Percentiles rank a stretch among this genome's conserved stretches.
Evolutionary conservation across 2,113 vertebrate species (phyloP).

Genomic region (Chaenocephalus aceratus): DNA sequence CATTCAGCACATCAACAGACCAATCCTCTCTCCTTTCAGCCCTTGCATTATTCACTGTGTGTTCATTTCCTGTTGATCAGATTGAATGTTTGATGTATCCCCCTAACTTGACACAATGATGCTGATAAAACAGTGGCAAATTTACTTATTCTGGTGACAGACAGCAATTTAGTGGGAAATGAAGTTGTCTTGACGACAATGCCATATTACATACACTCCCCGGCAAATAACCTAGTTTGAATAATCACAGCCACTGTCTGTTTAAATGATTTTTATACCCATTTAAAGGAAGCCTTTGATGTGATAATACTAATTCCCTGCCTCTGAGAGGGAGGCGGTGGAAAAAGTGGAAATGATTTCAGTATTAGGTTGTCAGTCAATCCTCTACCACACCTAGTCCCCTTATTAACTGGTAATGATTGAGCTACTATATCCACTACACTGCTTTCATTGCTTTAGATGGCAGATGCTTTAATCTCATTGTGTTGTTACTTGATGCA

Average conservation of each 20-base stretch:
- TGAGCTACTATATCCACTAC: slow-evolving; percentile 89
- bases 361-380: slow-evolving; percentile 95
- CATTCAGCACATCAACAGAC: slow-evolving; percentile 80
- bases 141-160: slow-evolving; percentile 95
- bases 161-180: slow-evolving; percentile 95
- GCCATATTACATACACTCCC: slow-evolving; percentile 86
- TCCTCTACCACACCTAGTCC: slow-evolving; percentile 86
- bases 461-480: slow-evolving; percentile 59
- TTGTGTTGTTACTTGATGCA: slow-evolving; percentile 47
- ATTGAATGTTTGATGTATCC: slow-evolving; percentile 88
- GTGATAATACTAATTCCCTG: slow-evolving; percentile 96
- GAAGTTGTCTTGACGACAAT: slow-evolving; percentile 91
- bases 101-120: slow-evolving; percentile 87
- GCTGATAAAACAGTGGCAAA: slow-evolving; percentile 93
- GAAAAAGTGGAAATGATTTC: slow-evolving; percentile 95
- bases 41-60: slow-evolving; percentile 81
- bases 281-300: slow-evolving; percentile 94
- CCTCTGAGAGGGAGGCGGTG: slow-evolving; percentile 84
- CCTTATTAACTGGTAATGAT: slow-evolving; percentile 97
- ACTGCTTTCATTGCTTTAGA: slow-evolving; percentile 78
- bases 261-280: slow-evolving; percentile 95
- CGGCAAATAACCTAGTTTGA: slow-evolving; percentile 95
- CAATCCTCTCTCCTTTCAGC: slow-evolving; percentile 81
- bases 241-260: slow-evolving; percentile 96
- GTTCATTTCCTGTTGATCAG: slow-evolving; percentile 93